phyloP scores from a whole-genome alignment of 2,888 invertebrate species.

The Trachelus troglodyta region DNA sequence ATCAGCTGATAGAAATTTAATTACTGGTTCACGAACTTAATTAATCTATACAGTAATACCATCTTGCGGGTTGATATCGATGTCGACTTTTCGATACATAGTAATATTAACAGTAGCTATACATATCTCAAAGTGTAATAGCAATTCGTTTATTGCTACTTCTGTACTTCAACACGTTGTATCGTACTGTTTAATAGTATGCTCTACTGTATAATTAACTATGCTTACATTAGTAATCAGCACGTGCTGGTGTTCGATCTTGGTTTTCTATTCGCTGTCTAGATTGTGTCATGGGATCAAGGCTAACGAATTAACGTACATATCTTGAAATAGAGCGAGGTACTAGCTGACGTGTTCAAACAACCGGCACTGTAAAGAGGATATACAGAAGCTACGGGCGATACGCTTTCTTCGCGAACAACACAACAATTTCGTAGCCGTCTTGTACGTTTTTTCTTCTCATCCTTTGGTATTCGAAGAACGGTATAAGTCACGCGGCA shows the following conservation, averaged over 20 bases:
- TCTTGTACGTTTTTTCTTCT: background rate
- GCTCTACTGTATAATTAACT: background rate
- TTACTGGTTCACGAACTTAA: slow-evolving; percentile 54
- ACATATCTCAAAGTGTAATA: slow-evolving; percentile 26
- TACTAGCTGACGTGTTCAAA: background rate
- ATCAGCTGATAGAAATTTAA: slow-evolving; percentile 47
- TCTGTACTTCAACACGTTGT: background rate
- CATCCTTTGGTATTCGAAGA: background rate
- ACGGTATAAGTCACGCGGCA: background rate
- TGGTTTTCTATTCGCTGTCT: background rate
- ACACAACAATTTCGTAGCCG: background rate
- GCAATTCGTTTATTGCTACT: background rate
- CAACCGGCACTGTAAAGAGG: background rate
- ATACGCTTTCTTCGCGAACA: background rate
- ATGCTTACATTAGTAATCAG: background rate
- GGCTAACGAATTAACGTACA: background rate
- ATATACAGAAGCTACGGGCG: background rate
- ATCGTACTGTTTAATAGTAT: background rate
- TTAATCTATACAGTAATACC: slow-evolving; percentile 32
- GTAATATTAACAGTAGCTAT: slow-evolving; percentile 33
- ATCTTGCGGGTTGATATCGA: background rate
- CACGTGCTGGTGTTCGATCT: background rate
- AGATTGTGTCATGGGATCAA: background rate
- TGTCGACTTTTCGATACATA: slow-evolving; percentile 37
- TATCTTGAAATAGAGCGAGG: background rate